Base-by-base conservation (phyloP, 2,888 invertebrate species). In the Coecobrya sp. region DNA sequence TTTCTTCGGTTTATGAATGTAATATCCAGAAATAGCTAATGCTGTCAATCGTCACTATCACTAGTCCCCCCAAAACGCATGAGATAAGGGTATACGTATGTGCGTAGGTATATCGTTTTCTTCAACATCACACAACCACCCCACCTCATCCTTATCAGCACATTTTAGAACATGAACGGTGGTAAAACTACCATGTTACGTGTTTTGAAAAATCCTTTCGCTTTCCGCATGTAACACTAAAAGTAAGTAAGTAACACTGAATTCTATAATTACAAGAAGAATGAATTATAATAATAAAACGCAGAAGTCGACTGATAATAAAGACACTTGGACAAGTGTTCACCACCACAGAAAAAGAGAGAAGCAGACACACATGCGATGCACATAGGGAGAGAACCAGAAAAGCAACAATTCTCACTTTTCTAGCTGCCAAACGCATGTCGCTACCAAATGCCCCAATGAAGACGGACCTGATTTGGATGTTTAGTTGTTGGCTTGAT, bases 251-350 rank as follows among this genome's bases (percentile, higher is more conserved):
- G 79, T 92, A 73, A 90, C 73, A 91, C 0, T n/a, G n/a, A 1
- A 19, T 19, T 70, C n/a, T 70, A 91, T 70, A 84, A 91, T n/a
- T n/a, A 73, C 52, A 62, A 65, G 81, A 30, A 11, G 30, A n/a
- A 52, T 0, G 10, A 59, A 30, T 36, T 2, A 30, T 11, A 22
- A 62, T n/a, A 10, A 45, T n/a, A 19, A 73, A 55, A 42, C n/a
- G 70, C 55, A 85, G 65, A 70, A 70, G 4, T 70, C 0, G 73
- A 73, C 13, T 27, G 22, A 73, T 22, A 45, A 73, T 19, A 45
- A 86, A 91, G 93, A 92, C 93, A 93, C 92, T 92, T 93, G 92
- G 81, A 89, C 92, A 93, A 93, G 92, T 93, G 93, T 93, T 93
- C 85, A 87, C 65, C 79, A 25, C 86, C 22, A 86, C 22, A 62